Base-by-base conservation (phyloP, 2,797 vertebrate species). In the Lithobates pipiens region DNA sequence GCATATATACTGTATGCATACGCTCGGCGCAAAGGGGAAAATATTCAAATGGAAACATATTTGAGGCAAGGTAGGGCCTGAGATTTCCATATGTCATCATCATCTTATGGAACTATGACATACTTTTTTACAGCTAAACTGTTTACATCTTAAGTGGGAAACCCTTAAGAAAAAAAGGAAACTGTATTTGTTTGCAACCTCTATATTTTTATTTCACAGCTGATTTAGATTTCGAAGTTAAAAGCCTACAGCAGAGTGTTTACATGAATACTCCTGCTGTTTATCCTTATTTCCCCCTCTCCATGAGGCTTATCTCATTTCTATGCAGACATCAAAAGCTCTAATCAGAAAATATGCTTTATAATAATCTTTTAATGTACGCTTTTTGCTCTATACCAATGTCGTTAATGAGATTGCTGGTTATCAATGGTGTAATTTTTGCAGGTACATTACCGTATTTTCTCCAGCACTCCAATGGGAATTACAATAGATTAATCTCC, bases 191-290 rank as follows among this genome's bases (percentile, higher is more conserved):
- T 32, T 42, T 80, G 77, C 44, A n/a, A 80, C 65, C 50, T 16
- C 32, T 70, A 15, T 78, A 29, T 18, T 69, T 68, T 67, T 5
- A 15, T 68, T 44, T 63, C 54, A 77, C 23, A 65, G 54, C 74
- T 76, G 3, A 76, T 32, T 57, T 57, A 34, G 29, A 77, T 77
- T 36, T 63, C 50, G 42, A 81, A 63, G n/a, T n/a, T 61, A 65
- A 82, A 65, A 74, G 80, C 71, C 54, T 65, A 8, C 70, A 74
- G 80, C 80, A 65, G 67, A 72, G 54, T 82, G 80, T 82, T 82
- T 61, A 74, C 36, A 32, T 74, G 36, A 61, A 34, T 42, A 42
- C 79, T 18, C 79, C 68, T 61, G 69, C 46, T 81, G 79, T 57
- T 71, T 73, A 73, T 63, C 27, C 50, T 65, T 82, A 74, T 71